Evolutionary conservation across 2,113 vertebrate genomes (phyloP).

Genomic region (Muntiacus muntjak): DNA sequence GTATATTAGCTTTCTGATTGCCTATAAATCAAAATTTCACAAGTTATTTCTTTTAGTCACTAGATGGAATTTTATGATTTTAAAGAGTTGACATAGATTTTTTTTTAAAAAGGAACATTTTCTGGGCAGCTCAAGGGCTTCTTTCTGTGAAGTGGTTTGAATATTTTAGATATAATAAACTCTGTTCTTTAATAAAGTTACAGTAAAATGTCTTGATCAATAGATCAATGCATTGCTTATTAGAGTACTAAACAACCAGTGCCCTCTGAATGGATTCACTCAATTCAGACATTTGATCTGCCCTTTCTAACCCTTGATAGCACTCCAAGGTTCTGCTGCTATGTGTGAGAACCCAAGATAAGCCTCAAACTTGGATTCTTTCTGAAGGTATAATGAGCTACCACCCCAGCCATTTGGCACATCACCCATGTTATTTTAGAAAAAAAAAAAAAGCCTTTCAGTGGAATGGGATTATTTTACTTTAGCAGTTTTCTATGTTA

Average conservation of each 20-base stretch:
- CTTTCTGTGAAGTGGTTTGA: constrained; percentile 54
- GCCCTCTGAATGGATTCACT: not conserved
- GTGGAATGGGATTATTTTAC: constrained; percentile 76
- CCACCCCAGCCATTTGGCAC: constrained; percentile 75
- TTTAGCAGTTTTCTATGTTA: constrained; percentile 76
- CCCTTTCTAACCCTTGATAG: constrained; percentile 63
- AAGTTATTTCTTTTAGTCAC: constrained; percentile 30
- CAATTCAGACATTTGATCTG: constrained; percentile 33
- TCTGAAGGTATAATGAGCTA: constrained; percentile 76
- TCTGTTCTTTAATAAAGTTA: constrained; percentile 36
- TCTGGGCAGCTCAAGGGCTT: not conserved
- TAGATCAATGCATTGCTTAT: not conserved
- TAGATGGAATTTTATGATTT: constrained; percentile 30
- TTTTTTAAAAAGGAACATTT: constrained; percentile 20
- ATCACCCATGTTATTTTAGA: constrained; percentile 73
- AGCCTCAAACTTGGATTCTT: constrained; percentile 72
- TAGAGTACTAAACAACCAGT: not conserved
- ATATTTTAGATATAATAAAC: constrained; percentile 34
- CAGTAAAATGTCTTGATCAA: not conserved
- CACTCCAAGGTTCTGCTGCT: constrained; percentile 39
- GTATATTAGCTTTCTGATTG: constrained; percentile 5
- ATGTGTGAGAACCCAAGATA: constrained; percentile 65
- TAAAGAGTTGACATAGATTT: not conserved
- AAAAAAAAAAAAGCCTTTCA: constrained; percentile 66
- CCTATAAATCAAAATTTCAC: constrained; percentile 25